phyloP scores from a whole-genome alignment of 1,140 invertebrate species.

The Galleria mellonella region DNA sequence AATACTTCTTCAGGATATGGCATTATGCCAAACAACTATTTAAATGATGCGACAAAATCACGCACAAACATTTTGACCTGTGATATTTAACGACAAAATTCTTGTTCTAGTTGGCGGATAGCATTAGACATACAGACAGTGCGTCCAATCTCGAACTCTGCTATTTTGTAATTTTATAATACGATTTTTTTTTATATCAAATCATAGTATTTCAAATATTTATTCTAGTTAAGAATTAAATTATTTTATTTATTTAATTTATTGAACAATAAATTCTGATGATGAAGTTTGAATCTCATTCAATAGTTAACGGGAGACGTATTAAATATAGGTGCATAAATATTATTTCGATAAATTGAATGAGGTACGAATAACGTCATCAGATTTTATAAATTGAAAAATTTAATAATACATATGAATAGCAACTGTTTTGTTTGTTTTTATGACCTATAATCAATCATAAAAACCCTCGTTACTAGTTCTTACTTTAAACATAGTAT shows the following conservation, averaged over 20 bases:
- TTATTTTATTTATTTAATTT: constrained; percentile 37
- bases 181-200: constrained; percentile 31
- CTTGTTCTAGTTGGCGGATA: constrained; percentile 45
- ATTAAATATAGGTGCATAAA: constrained; percentile 63
- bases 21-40: constrained; percentile 89
- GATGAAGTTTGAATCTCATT: constrained; percentile 33
- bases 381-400: constrained; percentile 27
- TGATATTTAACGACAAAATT: constrained; percentile 50
- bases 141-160: constrained; percentile 23
- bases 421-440: too few relatives aligned
- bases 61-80: constrained; percentile 34
- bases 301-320: constrained; percentile 46
- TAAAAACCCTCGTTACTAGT: too few relatives aligned
- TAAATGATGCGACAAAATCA: constrained; percentile 29
- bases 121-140: constrained; percentile 24
- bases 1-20: constrained; percentile 97
- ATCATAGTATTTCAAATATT: constrained; percentile 30
- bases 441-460: too few relatives aligned
- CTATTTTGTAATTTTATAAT: constrained; percentile 31
- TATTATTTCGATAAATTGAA: constrained; percentile 48
- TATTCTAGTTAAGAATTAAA: constrained; percentile 40
- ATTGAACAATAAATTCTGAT: constrained; percentile 31
- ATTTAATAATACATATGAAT: constrained; percentile 24
- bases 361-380: constrained; percentile 33
- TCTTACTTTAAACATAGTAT: too few relatives aligned